Percentiles rank a stretch among this genome's conserved stretches.
Conservation (phyloP, 1,140 invertebrate species). For the Drosophila kanapiae region DNA sequence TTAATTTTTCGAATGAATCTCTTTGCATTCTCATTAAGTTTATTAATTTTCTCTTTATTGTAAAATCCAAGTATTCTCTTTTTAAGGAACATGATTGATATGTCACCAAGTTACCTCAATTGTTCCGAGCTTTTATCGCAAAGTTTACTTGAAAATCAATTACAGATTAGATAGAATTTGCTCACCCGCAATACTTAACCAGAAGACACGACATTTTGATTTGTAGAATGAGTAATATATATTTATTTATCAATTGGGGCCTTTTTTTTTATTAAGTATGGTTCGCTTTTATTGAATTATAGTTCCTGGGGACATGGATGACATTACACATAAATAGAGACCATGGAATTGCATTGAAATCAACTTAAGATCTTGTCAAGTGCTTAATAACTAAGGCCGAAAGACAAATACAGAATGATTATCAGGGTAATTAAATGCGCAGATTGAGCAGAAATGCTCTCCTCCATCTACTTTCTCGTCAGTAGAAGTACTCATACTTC, state of each 20-base stretch:
- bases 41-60: neutral
- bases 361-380: constrained; percentile 16
- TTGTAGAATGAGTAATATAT: neutral
- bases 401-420: constrained; percentile 16
- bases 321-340: constrained; percentile 30
- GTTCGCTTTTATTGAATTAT: constrained; percentile 11
- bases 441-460: constrained; percentile 50
- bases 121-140: neutral
- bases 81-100: neutral
- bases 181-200: no score
- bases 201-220: neutral
- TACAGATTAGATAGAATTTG: neutral
- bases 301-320: constrained; percentile 29
- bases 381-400: constrained; percentile 1
- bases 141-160: neutral
- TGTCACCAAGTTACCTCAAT: neutral
- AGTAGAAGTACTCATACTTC: constrained; percentile 76
- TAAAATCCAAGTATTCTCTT: no score
- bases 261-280: neutral
- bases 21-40: neutral
- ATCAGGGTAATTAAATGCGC: constrained; percentile 60
- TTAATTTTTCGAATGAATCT: neutral
- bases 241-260: neutral
- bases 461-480: neutral
- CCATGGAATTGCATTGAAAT: constrained; percentile 36